A percentile compares a stretch with the other conserved stretches of the same genome.
phyloP scores from a whole-genome alignment of 2,888 invertebrate genomes.

The Agrochola lychnidis region DNA sequence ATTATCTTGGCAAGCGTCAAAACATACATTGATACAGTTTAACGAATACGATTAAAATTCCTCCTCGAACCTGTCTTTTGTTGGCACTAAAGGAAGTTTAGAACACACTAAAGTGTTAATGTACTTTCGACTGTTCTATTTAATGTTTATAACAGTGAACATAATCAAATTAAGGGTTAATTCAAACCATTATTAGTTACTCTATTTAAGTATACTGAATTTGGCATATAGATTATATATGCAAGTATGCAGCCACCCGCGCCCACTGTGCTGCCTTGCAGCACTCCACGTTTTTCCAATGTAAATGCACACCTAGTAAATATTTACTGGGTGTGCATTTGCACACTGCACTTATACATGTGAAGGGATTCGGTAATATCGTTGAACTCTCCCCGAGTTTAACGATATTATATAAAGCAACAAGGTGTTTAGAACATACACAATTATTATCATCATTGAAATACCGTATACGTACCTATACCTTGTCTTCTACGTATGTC shows the following conservation, averaged over 20 bases:
- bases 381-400: background rate
- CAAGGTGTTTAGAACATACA: slow-evolving; percentile 1
- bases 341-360: background rate
- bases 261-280: background rate
- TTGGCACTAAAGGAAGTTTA: background rate
- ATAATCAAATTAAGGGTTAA: background rate
- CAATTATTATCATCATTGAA: background rate
- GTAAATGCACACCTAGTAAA: background rate
- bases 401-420: slow-evolving; percentile 5
- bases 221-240: background rate
- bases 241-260: background rate
- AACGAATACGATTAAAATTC: background rate
- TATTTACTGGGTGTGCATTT: background rate
- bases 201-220: background rate
- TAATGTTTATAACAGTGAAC: background rate
- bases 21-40: background rate
- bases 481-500: background rate
- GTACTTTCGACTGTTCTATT: background rate
- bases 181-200: background rate
- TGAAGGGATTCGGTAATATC: background rate
- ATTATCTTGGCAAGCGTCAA: slow-evolving; percentile 25
- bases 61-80: too few relatives aligned
- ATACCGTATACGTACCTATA: background rate
- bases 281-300: background rate
- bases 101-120: background rate